These are phyloP conservation scores for Clarias fuscus DNA, from an alignment of 2,797 vertebrate species.

Conservation along the genomic window DNA sequence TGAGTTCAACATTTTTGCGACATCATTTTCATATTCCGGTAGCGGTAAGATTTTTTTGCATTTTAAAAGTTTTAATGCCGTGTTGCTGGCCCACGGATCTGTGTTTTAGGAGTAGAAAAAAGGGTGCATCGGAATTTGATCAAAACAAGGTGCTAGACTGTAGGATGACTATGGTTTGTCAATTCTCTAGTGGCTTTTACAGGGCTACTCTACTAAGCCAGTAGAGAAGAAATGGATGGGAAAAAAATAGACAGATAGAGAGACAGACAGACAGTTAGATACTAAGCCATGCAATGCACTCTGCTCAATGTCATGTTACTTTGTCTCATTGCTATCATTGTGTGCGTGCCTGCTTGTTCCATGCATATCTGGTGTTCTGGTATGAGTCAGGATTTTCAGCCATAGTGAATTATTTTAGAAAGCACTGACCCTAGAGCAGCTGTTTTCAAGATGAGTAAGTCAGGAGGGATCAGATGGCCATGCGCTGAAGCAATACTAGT, in stretches of 20 bases:
- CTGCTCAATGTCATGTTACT: not conserved
- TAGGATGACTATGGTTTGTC: not conserved
- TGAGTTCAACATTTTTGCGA: too few relatives aligned
- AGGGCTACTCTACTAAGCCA: not conserved
- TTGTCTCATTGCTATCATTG: not conserved
- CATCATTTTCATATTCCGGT: too few relatives aligned
- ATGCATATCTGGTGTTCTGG: not conserved
- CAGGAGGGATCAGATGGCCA: conserved; percentile 59
- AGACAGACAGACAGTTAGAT: too few relatives aligned
- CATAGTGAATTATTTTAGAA: not conserved
- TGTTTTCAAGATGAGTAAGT: conserved; percentile 31
- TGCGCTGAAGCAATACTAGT: conserved; percentile 49
- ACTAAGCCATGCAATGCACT: not conserved
- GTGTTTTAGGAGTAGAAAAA: not conserved
- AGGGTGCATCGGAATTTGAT: too few relatives aligned
- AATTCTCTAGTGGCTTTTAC: not conserved
- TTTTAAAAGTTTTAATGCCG: too few relatives aligned
- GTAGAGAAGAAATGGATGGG: not conserved
- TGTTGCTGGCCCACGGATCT: too few relatives aligned
- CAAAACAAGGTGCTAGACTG: not conserved
- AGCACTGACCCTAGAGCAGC: conserved; percentile 19
- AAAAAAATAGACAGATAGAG: too few relatives aligned
- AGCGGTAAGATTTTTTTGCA: too few relatives aligned
- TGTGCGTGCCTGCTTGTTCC: conserved; percentile 18
- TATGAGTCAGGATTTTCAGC: conserved; percentile 3